Conservation (phyloP, 2,797 vertebrate genomes). For the Lepus townsendii region DNA sequence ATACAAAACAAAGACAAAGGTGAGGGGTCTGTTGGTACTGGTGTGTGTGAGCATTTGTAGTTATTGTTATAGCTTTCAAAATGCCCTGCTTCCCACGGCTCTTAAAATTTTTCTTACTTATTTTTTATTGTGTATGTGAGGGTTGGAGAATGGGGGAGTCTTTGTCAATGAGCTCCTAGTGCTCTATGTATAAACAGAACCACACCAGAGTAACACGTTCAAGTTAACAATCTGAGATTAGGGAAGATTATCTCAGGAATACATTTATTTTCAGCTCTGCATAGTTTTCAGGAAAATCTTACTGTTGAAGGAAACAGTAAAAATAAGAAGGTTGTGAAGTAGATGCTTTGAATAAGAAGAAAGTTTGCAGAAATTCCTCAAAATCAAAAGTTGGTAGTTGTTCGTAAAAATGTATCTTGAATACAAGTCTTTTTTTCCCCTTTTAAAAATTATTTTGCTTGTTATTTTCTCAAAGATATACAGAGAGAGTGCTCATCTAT, state of each 20-base stretch:
- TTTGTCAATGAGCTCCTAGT: slow-evolving; percentile 38
- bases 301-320: background rate
- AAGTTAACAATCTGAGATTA: slow-evolving; percentile 46
- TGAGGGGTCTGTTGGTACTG: background rate
- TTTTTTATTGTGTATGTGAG: background rate
- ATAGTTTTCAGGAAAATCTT: background rate
- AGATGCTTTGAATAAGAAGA: slow-evolving; percentile 22
- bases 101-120: background rate
- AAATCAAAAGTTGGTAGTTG: slow-evolving; percentile 37
- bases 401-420: slow-evolving; percentile 49
- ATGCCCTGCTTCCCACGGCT: background rate
- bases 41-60: background rate
- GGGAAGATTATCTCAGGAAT: slow-evolving; percentile 4
- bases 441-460: no score
- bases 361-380: slow-evolving; percentile 20
- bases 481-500: no score
- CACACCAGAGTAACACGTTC: background rate
- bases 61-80: slow-evolving; percentile 49
- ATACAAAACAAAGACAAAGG: background rate
- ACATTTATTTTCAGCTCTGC: slow-evolving; percentile 26
- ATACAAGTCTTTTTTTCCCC: no score
- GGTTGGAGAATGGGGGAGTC: background rate
- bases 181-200: slow-evolving; percentile 21
- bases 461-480: no score
- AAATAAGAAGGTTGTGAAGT: background rate